Base-by-base conservation (phyloP, 2,113 vertebrate genomes). In the Thunnus maccoyii region DNA sequence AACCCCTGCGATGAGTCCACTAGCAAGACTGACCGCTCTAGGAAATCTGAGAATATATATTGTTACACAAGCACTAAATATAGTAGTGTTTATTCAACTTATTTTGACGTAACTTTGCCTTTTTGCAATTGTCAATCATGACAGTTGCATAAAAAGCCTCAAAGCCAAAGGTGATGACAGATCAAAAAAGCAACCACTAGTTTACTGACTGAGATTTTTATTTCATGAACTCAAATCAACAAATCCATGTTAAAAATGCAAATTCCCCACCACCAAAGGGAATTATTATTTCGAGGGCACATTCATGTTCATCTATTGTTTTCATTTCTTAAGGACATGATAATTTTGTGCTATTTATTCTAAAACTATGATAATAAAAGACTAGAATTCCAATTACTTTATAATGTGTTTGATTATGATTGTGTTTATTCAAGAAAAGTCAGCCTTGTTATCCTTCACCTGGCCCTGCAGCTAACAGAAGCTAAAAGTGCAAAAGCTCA, bases 291-390 rank as follows among this genome's bases (percentile, higher is more conserved):
- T 85, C 17, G 47, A 84, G 25, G 41, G 60, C 63, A 80, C 41
- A 78, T 71, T 68, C 66, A 54, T 75, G 78, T 74, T 85, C 32
- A 70, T 85, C 66, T 78, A 76, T 68, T 83, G 64, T 66, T 36
- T 64, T 83, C 77, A 91, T 80, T 78, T 86, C 76, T 82, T 75
- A 76, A 74, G 76, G 76, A 88, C 61, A 89, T 77, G n/a, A 85
- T 78, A 1, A 78, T 81, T 82, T 76, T 63, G 55, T 16, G 3
- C 51, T 80, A 62, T 75, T 85, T 76, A 76, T 83, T 81, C 66
- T n/a, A 66, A 86, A 22, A 12, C 20, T 22, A 11, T 60, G 44
- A 72, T 25, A 70, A 81, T 63, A 73, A 83, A 68, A 65, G 52
- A 89, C 61, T 55, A 58, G 69, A 76, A 86, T 83, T 90, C 74